These are phyloP conservation scores for Megatriorchis doriae DNA, from an alignment of 2,113 vertebrate species.

Conservation along the genomic window DNA sequence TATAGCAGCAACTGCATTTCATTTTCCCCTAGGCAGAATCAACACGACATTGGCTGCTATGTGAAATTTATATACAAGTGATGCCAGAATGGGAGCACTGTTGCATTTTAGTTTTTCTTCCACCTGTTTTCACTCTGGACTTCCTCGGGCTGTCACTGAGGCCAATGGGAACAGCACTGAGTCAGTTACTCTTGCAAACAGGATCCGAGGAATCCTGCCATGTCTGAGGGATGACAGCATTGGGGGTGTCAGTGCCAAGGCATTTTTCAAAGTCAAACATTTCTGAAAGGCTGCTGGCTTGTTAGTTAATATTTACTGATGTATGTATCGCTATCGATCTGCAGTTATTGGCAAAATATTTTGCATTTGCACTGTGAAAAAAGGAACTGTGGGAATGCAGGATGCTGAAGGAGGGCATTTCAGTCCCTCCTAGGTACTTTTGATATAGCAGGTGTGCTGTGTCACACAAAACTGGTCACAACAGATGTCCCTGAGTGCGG, in stretches of 20 bases:
- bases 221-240: background rate
- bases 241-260: background rate
- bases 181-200: background rate
- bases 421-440: background rate
- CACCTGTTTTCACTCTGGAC: background rate
- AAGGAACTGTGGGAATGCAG: background rate
- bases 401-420: background rate
- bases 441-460: background rate
- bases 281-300: background rate
- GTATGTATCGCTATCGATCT: background rate
- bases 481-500: background rate
- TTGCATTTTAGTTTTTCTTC: background rate
- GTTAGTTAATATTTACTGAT: slow-evolving; percentile 16
- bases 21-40: background rate
- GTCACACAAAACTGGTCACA: background rate
- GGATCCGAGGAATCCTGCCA: background rate
- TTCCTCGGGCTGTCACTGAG: background rate
- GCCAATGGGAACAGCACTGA: background rate
- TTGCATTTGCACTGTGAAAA: background rate
- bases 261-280: slow-evolving; percentile 18
- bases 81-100: background rate
- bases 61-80: background rate
- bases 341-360: background rate
- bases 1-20: background rate
- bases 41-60: background rate